Evolutionary conservation across 2,113 vertebrate genomes (phyloP).

Genomic region (Ariopsis seemanni): DNA sequence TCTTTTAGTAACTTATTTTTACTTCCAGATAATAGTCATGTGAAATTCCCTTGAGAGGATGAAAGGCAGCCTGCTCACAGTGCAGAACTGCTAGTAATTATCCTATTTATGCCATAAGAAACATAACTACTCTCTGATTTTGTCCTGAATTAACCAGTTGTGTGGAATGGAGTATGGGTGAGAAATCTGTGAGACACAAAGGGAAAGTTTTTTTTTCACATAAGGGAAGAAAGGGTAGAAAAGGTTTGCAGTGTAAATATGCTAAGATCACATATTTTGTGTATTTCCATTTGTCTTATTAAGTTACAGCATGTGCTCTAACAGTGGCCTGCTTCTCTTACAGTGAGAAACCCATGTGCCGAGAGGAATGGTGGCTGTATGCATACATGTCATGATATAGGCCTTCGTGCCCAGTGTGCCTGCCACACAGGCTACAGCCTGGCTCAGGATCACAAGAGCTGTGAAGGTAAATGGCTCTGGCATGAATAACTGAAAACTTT

Average conservation of each 20-base stretch:
- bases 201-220: not conserved
- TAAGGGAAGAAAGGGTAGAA: not conserved
- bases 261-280: not conserved
- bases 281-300: constrained; percentile 14
- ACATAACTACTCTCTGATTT: constrained; percentile 22
- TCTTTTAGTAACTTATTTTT: not conserved
- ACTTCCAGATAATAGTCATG: not conserved
- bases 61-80: not conserved
- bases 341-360: constrained; percentile 73
- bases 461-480: constrained; percentile 70
- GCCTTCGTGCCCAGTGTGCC: constrained; percentile 63
- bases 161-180: not conserved
- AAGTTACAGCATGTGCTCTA: not conserved
- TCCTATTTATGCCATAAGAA: constrained; percentile 20
- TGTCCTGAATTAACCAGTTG: not conserved
- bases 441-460: constrained; percentile 66
- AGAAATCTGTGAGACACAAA: not conserved
- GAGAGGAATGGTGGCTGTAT: constrained; percentile 78
- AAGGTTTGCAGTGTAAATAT: not conserved
- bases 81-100: constrained; percentile 37
- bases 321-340: constrained; percentile 23
- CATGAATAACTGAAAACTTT: not conserved
- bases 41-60: not conserved
- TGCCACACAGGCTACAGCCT: constrained; percentile 76
- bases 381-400: constrained; percentile 69